Conservation (phyloP, 2,888 invertebrate species). For the Bimastos eiseni region DNA sequence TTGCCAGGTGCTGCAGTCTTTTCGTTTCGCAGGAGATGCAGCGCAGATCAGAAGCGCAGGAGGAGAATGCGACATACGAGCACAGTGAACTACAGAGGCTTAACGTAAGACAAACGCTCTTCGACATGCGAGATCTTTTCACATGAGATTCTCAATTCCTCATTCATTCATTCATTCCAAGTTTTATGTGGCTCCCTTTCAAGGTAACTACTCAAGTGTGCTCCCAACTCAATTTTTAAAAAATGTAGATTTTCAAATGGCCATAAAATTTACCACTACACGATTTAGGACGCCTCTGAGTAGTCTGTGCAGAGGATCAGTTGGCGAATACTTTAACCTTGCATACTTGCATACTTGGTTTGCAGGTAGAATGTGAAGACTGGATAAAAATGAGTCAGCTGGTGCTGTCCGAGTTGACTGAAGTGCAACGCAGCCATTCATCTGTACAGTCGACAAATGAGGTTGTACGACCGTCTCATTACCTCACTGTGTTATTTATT, state of each 20-base stretch:
- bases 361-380: slow-evolving; percentile 55
- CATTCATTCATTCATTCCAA: not conserved
- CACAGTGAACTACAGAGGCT: slow-evolving; percentile 55
- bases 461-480: not conserved
- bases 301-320: too few relatives aligned
- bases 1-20: slow-evolving; percentile 54
- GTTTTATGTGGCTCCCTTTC: not conserved
- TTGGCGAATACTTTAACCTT: too few relatives aligned
- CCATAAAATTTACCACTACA: too few relatives aligned
- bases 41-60: slow-evolving; percentile 51
- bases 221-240: too few relatives aligned
- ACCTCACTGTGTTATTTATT: not conserved
- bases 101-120: slow-evolving; percentile 43
- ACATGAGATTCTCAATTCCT: not conserved
- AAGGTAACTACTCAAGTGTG: too few relatives aligned
- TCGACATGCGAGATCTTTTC: not conserved
- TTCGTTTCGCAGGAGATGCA: slow-evolving; percentile 58
- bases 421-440: not conserved
- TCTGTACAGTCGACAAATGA: not conserved
- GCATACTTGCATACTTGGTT: not conserved
- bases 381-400: slow-evolving; percentile 59
- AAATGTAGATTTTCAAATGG: too few relatives aligned
- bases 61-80: slow-evolving; percentile 59
- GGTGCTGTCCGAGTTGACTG: slow-evolving; percentile 52
- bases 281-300: too few relatives aligned